A percentile compares a stretch with the other conserved stretches of the same genome.
These are phyloP conservation scores for Thymallus thymallus DNA, from an alignment of 2,113 vertebrate species.

Conservation along the genomic window DNA sequence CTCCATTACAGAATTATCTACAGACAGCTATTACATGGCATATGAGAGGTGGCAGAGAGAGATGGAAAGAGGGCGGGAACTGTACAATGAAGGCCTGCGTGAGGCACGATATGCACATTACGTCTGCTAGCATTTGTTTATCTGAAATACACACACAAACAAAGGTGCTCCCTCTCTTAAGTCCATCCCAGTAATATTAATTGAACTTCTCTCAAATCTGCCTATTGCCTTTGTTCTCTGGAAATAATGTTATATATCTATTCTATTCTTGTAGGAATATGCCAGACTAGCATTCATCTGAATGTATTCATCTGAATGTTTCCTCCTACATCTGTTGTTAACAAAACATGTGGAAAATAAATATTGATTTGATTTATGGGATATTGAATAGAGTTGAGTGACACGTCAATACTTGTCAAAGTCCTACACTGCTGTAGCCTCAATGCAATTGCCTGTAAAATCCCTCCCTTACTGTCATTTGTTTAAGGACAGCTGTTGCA, in stretches of 20 bases:
- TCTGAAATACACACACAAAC: not conserved
- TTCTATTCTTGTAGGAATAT: too few species aligned
- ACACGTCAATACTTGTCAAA: slow-evolving; percentile 30
- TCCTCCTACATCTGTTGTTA: too few species aligned
- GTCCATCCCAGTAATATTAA: too few species aligned
- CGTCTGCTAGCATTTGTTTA: not conserved
- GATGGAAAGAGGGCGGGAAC: slow-evolving; percentile 5
- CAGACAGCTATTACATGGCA: slow-evolving; percentile 54
- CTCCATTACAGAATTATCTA: slow-evolving; percentile 57
- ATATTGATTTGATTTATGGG: too few species aligned
- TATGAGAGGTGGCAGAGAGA: slow-evolving; percentile 9
- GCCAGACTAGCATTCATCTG: not conserved
- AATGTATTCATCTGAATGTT: not conserved
- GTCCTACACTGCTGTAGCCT: slow-evolving; percentile 39
- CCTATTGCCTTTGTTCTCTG: too few species aligned
- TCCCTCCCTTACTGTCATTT: slow-evolving; percentile 44
- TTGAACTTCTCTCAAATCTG: too few species aligned
- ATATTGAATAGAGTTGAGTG: slow-evolving; percentile 38
- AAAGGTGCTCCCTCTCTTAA: not conserved
- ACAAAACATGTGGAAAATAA: too few species aligned
- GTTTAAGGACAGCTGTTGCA: slow-evolving; percentile 61
- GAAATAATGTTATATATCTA: too few species aligned
- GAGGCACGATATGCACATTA: not conserved
- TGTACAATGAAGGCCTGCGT: too few species aligned
- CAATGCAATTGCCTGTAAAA: slow-evolving; percentile 57